Conservation (phyloP, 2,113 vertebrate genomes). For the Isichthys henryi region DNA sequence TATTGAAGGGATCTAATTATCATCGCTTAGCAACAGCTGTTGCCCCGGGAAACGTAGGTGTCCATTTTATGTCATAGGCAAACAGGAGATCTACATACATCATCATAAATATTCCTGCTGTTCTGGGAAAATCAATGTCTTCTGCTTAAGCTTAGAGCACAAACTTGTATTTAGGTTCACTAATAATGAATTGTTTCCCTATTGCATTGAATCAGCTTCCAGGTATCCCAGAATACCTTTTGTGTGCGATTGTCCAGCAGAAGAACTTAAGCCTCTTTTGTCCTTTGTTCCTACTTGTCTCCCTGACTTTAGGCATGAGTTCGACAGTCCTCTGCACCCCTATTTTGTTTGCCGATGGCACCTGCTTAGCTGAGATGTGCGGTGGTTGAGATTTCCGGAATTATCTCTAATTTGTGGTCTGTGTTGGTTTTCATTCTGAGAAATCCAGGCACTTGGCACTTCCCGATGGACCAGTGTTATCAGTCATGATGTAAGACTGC, state of each 20-base stretch:
- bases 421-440: neutral
- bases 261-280: neutral
- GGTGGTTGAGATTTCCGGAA: neutral
- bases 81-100: neutral
- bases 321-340: neutral
- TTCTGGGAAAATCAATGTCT: neutral
- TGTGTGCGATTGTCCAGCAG: neutral
- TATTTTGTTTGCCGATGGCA: neutral
- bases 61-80: neutral
- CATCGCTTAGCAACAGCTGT: constrained; percentile 46
- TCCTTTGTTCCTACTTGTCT: neutral
- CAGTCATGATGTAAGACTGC: neutral
- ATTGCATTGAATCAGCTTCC: neutral
- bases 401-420: neutral
- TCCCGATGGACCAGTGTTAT: neutral
- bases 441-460: too few species aligned
- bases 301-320: neutral
- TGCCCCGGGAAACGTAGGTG: constrained; percentile 48
- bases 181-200: neutral
- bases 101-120: neutral
- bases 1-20: constrained; percentile 14
- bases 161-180: neutral
- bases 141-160: neutral
- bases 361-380: neutral
- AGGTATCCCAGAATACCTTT: neutral